Evolutionary conservation across 2,888 invertebrate genomes (phyloP), one percentile per base, ranked within the genome.

Genomic region (Gastrophysa polygoni): DNA sequence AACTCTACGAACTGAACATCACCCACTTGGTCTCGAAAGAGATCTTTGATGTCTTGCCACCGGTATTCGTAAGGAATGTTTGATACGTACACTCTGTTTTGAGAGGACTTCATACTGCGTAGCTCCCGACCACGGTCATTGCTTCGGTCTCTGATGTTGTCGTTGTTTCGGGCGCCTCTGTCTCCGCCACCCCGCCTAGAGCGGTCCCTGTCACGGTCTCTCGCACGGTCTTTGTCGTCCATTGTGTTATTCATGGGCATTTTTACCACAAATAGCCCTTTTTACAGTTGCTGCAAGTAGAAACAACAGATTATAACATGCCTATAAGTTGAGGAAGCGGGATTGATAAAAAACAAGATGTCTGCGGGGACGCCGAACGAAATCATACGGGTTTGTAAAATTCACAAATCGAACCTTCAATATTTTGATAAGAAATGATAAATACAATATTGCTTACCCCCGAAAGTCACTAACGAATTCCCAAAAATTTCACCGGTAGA

Each of bases 1-100:
- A 98, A 83, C 80, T 98, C 97, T 24, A 98, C 97, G 83, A 93
- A 98, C 18, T 93, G 89, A 29, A 96, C 96, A 79, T 96, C 96
- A 16, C 96, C 97, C 71, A 97, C 95, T 83, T 87, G 85, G 73
- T 90, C 91, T 76, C 95, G 88, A 77, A 96, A 95, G 59, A 97
- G 84, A 84, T 98, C 98, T 82, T 99, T 99, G 55, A 99, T 84
- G 80, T 98, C 98, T 77, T 97, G 96, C 98, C 98, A 98, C 66
- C 95, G 91, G 79, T 91, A 93, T 76, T 99, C 98, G 79, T 96
- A 99, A 0, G 98, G 96, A 81, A 99, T 95, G 82, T 97, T 97
- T 6, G 93, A 93, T 57, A 97, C 92, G 80, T 93, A 94, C 67
- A 96, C 88, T 69, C 94, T 84, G 63, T 79, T 79, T 44, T 75